Evolutionary conservation across 2,888 invertebrate genomes (phyloP).

Genomic region (Erebia ligea): DNA sequence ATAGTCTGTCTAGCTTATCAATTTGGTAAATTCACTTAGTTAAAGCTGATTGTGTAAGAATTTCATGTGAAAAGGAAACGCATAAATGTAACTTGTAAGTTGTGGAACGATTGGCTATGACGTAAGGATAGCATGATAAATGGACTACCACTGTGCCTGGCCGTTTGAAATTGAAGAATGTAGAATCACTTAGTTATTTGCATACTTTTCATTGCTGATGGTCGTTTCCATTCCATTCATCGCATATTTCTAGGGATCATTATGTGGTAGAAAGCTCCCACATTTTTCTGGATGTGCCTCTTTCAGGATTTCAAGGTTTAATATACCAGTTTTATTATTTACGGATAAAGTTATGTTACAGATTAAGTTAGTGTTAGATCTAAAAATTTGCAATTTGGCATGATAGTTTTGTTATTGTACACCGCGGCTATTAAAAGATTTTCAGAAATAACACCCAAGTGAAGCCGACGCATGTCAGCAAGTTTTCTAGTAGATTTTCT

Average conservation of each 20-base stretch:
- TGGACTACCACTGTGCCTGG: conserved; percentile 25
- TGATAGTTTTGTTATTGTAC: no score
- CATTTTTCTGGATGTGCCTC: no score
- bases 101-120: background rate
- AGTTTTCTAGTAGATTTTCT: no score
- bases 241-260: background rate
- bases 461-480: no score
- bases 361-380: no score
- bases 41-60: conserved; percentile 14
- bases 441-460: no score
- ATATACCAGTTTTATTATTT: no score
- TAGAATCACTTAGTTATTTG: background rate
- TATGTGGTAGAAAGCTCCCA: no score
- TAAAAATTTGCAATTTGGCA: no score
- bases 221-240: background rate
- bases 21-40: background rate
- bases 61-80: conserved; percentile 15
- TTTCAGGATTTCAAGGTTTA: no score
- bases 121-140: conserved; percentile 34
- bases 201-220: background rate
- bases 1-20: background rate
- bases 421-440: no score
- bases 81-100: conserved; percentile 9
- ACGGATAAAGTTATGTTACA: no score
- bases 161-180: conserved; percentile 35